phyloP scores from a whole-genome alignment of 2,888 invertebrate species.

The Drosophila meridiana region DNA sequence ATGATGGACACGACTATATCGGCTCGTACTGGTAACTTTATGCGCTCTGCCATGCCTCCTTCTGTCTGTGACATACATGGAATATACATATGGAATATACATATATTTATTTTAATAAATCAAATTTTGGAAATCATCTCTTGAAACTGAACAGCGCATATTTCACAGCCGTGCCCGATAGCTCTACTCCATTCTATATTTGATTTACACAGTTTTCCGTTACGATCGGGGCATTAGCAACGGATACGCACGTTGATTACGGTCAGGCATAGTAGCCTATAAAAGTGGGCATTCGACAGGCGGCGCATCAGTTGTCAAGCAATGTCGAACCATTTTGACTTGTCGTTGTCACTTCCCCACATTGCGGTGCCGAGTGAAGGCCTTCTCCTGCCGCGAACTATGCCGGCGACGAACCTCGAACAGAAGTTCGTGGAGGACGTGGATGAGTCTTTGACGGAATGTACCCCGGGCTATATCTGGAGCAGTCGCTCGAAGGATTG shows the following conservation, averaged over 20 bases:
- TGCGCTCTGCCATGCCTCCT: too few species aligned
- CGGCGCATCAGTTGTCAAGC: neutral
- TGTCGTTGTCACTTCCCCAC: neutral
- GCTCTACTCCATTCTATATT: neutral
- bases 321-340: neutral
- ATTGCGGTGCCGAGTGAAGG: neutral
- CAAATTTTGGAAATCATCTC: too few species aligned
- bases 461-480: slow-evolving; percentile 19
- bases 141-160: too few species aligned
- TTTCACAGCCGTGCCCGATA: too few species aligned
- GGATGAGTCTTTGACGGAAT: neutral
- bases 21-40: too few species aligned
- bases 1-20: too few species aligned
- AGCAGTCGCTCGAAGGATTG: neutral
- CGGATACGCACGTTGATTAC: neutral
- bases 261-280: neutral
- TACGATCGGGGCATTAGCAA: neutral
- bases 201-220: neutral
- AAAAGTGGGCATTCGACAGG: neutral
- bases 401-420: neutral
- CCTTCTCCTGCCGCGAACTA: neutral
- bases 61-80: too few species aligned
- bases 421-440: neutral
- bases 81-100: too few species aligned
- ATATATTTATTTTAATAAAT: too few species aligned